A percentile compares a stretch with the other conserved stretches of the same genome.
Conservation (phyloP, 2,888 invertebrate genomes). For the Amiota communis region DNA sequence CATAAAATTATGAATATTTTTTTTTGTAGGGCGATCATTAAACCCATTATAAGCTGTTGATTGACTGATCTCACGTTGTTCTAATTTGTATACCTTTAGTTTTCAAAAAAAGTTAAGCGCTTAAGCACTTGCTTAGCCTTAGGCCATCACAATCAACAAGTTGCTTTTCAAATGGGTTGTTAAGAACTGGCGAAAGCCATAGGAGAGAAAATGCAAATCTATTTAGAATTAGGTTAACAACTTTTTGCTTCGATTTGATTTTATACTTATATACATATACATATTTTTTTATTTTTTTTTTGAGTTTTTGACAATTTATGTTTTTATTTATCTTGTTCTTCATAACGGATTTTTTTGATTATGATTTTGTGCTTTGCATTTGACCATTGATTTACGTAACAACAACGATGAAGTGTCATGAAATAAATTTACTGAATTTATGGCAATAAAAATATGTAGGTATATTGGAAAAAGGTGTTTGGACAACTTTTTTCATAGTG, state of each 20-base stretch:
- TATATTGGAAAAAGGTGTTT: slow-evolving; percentile 49
- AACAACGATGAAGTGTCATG: slow-evolving; percentile 42
- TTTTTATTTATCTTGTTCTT: no score
- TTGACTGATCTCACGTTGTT: slow-evolving; percentile 9
- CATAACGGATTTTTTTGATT: no score
- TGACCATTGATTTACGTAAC: slow-evolving; percentile 27
- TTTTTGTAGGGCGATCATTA: slow-evolving; percentile 9
- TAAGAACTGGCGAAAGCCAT: neutral
- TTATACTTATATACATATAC: no score
- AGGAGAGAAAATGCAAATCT: slow-evolving; percentile 48
- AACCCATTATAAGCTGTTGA: slow-evolving; percentile 31
- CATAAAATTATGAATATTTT: slow-evolving; percentile 1
- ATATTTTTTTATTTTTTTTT: slow-evolving; percentile 35
- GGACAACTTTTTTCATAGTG: neutral
- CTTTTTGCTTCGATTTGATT: slow-evolving; percentile 42
- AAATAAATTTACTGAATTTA: slow-evolving; percentile 36
- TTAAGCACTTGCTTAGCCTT: neutral
- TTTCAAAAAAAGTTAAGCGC: no score
- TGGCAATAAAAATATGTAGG: slow-evolving; percentile 50
- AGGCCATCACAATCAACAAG: neutral
- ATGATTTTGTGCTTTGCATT: neutral
- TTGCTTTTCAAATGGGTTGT: no score
- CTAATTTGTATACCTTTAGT: neutral
- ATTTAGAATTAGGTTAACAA: slow-evolving; percentile 55
- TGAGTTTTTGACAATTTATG: slow-evolving; percentile 1